These are phyloP conservation scores for Gila robusta DNA, from an alignment of 2,797 vertebrate species.

Conservation along the genomic window DNA sequence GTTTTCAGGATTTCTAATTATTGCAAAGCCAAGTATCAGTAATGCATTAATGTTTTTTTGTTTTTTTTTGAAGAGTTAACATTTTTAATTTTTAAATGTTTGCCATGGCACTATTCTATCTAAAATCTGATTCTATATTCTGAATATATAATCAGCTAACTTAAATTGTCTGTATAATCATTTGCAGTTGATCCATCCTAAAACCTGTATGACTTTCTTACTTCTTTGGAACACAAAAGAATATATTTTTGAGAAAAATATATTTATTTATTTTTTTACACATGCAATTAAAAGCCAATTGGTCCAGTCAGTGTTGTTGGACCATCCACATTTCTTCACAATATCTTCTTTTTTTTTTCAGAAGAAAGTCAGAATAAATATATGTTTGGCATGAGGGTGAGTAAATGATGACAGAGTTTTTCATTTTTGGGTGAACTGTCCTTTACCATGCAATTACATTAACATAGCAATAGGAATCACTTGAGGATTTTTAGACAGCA, in stretches of 20 bases:
- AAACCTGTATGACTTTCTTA: background rate
- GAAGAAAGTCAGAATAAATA: background rate
- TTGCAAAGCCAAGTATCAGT: background rate
- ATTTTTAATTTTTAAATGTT: background rate
- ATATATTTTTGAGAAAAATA: too few relatives aligned
- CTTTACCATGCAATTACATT: background rate
- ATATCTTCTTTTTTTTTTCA: background rate
- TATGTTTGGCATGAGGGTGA: background rate
- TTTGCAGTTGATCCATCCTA: background rate
- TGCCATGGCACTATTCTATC: background rate
- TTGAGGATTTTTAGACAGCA: conserved; percentile 72
- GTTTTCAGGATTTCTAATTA: conserved; percentile 3
- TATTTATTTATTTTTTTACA: background rate
- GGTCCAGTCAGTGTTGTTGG: background rate
- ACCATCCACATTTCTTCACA: background rate
- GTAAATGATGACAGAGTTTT: background rate
- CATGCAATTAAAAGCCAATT: background rate
- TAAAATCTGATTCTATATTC: background rate
- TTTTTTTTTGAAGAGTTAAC: background rate
- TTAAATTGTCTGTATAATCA: background rate
- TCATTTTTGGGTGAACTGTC: background rate
- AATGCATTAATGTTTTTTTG: background rate
- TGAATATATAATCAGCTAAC: background rate
- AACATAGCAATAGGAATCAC: background rate
- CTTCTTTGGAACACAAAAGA: background rate